phyloP scores from a whole-genome alignment of 2,888 invertebrate species.

The Cheilosia urbana region DNA sequence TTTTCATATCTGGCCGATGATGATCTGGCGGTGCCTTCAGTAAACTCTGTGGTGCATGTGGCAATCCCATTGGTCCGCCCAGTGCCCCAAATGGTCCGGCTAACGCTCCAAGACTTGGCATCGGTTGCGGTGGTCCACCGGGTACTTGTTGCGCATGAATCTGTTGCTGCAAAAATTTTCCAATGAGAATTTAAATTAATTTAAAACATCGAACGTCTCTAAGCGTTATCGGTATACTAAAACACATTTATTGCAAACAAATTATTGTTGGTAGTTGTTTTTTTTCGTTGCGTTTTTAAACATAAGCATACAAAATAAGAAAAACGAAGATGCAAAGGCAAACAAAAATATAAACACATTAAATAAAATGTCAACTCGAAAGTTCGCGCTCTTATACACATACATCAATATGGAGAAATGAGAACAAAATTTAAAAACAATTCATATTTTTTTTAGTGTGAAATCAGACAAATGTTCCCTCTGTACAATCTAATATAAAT shows the following conservation, averaged over 20 bases:
- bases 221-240: constrained; percentile 8
- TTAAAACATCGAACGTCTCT: constrained; percentile 2
- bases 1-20: constrained; percentile 83
- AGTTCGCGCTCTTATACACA: constrained; percentile 22
- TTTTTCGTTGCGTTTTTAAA: constrained; percentile 59
- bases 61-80: constrained; percentile 83
- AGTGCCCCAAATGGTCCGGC: constrained; percentile 83
- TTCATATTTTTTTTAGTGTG: constrained; percentile 20
- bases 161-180: constrained; percentile 88
- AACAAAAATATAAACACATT: neutral
- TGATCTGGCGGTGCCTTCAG: constrained; percentile 84
- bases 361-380: constrained; percentile 5
- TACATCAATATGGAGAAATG: constrained; percentile 46
- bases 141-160: constrained; percentile 94
- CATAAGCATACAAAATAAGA: constrained; percentile 49
- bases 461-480: constrained; percentile 20
- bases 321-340: constrained; percentile 49
- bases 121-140: constrained; percentile 85
- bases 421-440: constrained; percentile 18
- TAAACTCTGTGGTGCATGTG: constrained; percentile 84
- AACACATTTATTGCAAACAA: constrained; percentile 56
- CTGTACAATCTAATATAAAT: constrained; percentile 26
- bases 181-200: constrained; percentile 46
- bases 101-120: constrained; percentile 84
- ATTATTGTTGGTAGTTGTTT: constrained; percentile 16